Evolutionary conservation across 2,888 invertebrate species (phyloP).

Genomic region (Philonicus albiceps): DNA sequence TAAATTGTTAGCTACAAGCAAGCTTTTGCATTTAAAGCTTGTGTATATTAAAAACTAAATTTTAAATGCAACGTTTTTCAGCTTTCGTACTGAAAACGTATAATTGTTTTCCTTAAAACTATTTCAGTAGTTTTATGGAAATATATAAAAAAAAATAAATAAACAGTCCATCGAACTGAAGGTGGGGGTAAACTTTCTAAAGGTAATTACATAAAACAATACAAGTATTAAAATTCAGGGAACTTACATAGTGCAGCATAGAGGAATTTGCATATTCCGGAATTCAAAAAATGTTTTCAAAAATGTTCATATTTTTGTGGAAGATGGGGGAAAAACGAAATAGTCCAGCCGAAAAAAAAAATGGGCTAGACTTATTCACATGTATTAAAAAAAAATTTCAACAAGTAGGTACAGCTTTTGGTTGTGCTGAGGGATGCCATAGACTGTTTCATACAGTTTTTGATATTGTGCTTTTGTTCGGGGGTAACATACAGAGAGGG

Average conservation of each 20-base stretch:
- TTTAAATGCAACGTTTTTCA: background rate
- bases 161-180: conserved; percentile 33
- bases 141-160: conserved; percentile 1
- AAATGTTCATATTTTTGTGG: background rate
- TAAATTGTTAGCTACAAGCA: background rate
- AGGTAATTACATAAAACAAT: conserved; percentile 42
- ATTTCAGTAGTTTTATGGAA: background rate
- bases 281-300: conserved; percentile 13
- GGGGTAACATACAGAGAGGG: background rate
- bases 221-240: conserved; percentile 4
- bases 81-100: background rate
- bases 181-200: conserved; percentile 1
- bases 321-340: background rate
- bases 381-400: background rate
- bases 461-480: background rate
- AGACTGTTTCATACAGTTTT: conserved; percentile 47
- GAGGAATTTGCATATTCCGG: conserved; percentile 44
- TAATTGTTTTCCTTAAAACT: background rate
- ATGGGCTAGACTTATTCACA: background rate
- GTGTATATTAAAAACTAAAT: background rate
- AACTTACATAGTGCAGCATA: conserved; percentile 36
- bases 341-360: background rate
- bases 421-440: background rate
- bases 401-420: background rate
- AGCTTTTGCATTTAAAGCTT: conserved; percentile 11